Evolutionary conservation across 1,140 invertebrate genomes (phyloP), one percentile per base, ranked within the genome.

Genomic region (Ganaspis sp.): DNA sequence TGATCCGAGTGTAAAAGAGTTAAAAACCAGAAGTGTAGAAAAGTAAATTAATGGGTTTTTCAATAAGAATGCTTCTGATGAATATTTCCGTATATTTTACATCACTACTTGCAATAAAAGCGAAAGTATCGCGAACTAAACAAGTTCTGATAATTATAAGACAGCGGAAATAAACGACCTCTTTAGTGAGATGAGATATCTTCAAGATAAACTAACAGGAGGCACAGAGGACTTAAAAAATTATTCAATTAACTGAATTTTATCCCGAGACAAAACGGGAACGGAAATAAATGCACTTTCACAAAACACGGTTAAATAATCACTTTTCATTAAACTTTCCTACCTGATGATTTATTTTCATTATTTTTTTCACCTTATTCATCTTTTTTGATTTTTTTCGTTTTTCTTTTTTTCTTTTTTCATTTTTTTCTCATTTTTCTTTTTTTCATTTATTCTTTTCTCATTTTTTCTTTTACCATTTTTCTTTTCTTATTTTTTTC

Each of bases 81-180:
- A n/a, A 64, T 64, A 34, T 64, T 64, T 29, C 12, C 58, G 1
- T 64, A n/a, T n/a, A 64, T 64, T 64, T 64, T 64, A 34, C 58
- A 64, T 64, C 26, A 64, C 21, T 29, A n/a, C 58, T 17, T 29
- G 11, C 4, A 34, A 64, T 34, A 29, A 64, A 64, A 64, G 58
- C 58, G 26, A 64, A 64, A 64, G 58, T 34, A 29, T 11, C 58
- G 23, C 58, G 26, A 29, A 29, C 26, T 64, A 64, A 64, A 29
- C 58, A 64, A 26, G 58, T 64, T 64, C 23, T 64, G 11, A 64
- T 64, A 64, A 64, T 64, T 64, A 34, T 64, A 64, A 23, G 23
- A 64, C 23, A 64, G 23, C 58, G 58, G 26, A 64, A 64, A 64
- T 64, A 64, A 64, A 64, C 21, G 58, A 34, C 21, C 58, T 64